Conservation (phyloP, 1,140 invertebrate species). For the Phenacoccus solenopsis region DNA sequence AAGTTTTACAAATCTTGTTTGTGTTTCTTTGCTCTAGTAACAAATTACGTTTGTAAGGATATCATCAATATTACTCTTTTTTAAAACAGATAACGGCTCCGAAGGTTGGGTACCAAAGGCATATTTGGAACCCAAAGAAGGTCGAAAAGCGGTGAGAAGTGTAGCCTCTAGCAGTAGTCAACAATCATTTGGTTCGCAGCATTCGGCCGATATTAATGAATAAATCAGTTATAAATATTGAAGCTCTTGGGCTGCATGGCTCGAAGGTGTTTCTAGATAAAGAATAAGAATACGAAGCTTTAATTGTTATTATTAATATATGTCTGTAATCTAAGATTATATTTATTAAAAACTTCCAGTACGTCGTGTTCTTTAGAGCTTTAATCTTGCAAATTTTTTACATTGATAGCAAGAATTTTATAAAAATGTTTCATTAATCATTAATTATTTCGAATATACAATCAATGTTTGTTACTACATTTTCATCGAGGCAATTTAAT, state of each 20-base stretch:
- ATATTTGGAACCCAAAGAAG: conserved; percentile 52
- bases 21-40: not conserved
- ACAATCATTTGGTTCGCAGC: conserved; percentile 7
- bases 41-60: not conserved
- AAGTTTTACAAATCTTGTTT: conserved; percentile 30
- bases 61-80: conserved; percentile 19
- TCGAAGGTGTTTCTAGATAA: not conserved
- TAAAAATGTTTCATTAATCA: not conserved
- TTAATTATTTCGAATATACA: no score
- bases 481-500: no score
- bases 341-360: not conserved
- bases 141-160: not conserved
- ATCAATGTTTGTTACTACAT: no score
- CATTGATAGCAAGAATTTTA: not conserved
- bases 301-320: not conserved
- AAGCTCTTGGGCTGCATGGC: not conserved
- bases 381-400: not conserved
- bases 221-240: not conserved
- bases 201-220: not conserved
- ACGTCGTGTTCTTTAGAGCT: not conserved
- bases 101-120: conserved; percentile 90
- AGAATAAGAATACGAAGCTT: not conserved
- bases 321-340: not conserved
- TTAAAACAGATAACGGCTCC: conserved; percentile 41
- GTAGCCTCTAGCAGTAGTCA: conserved; percentile 6